Percentiles rank a stretch among this genome's conserved stretches.
phyloP scores from a whole-genome alignment of 2,113 vertebrate species.

The Tyto alba region DNA sequence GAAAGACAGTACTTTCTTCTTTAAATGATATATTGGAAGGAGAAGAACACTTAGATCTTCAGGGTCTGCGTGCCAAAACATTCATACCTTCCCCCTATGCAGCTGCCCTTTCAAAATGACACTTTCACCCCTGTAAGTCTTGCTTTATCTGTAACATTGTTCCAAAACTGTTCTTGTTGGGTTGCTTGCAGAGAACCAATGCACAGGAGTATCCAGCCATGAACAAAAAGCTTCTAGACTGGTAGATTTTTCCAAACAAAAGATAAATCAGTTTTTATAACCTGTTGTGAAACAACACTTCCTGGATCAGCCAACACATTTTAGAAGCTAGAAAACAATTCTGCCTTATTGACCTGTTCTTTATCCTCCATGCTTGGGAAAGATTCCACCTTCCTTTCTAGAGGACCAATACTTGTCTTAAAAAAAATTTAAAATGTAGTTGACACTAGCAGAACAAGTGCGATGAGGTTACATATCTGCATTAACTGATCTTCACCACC shows the following conservation, averaged over 20 bases:
- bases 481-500: background rate
- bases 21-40: background rate
- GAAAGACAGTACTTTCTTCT: background rate
- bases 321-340: background rate
- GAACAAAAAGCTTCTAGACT: background rate
- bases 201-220: background rate
- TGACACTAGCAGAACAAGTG: background rate
- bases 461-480: background rate
- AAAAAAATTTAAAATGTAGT: background rate
- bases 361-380: background rate
- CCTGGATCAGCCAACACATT: background rate
- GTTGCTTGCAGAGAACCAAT: background rate
- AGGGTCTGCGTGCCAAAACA: rapidly evolving
- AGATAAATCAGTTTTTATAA: background rate
- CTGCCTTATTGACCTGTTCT: background rate
- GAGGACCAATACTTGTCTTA: background rate
- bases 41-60: background rate
- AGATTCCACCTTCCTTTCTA: background rate
- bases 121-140: background rate
- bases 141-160: background rate
- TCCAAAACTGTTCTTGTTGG: background rate
- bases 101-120: background rate
- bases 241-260: background rate
- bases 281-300: background rate
- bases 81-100: background rate